Conservation (phyloP, 2,888 invertebrate genomes). For the Nomada lathburiana region DNA sequence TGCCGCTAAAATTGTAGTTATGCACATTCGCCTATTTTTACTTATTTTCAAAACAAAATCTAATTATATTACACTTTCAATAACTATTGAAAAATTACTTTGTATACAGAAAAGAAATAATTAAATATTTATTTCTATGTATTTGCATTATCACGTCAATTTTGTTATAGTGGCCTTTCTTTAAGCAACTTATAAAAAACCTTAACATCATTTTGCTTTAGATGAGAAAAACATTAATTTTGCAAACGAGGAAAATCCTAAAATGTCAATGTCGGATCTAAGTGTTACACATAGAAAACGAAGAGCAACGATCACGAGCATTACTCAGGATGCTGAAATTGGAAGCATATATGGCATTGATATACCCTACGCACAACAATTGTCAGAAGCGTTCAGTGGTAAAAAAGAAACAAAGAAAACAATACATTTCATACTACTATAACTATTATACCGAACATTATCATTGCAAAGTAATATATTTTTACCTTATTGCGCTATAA, state of each 20-base stretch:
- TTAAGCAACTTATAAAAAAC: neutral
- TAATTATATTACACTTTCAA: too few species aligned
- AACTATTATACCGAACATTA: too few species aligned
- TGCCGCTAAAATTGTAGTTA: too few species aligned
- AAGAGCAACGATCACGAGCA: slow-evolving; percentile 68
- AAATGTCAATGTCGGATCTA: slow-evolving; percentile 20
- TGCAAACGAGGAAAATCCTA: slow-evolving; percentile 28
- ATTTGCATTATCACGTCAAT: neutral
- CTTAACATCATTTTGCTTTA: slow-evolving; percentile 6
- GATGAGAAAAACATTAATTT: slow-evolving; percentile 46
- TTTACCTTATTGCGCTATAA: too few species aligned
- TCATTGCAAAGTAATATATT: too few species aligned
- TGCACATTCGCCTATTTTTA: too few species aligned
- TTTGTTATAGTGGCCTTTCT: neutral
- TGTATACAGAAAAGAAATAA: too few species aligned
- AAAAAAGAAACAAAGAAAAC: neutral
- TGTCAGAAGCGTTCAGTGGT: slow-evolving; percentile 58
- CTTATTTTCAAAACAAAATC: too few species aligned
- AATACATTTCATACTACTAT: neutral
- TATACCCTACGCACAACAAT: slow-evolving; percentile 80
- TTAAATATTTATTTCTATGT: too few species aligned
- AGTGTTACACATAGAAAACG: slow-evolving; percentile 56
- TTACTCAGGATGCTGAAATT: slow-evolving; percentile 82
- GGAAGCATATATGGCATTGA: slow-evolving; percentile 84
- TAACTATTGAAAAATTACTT: too few species aligned